Conservation (phyloP, 2,888 invertebrate genomes). For the Lasioglossum oenotherae region DNA sequence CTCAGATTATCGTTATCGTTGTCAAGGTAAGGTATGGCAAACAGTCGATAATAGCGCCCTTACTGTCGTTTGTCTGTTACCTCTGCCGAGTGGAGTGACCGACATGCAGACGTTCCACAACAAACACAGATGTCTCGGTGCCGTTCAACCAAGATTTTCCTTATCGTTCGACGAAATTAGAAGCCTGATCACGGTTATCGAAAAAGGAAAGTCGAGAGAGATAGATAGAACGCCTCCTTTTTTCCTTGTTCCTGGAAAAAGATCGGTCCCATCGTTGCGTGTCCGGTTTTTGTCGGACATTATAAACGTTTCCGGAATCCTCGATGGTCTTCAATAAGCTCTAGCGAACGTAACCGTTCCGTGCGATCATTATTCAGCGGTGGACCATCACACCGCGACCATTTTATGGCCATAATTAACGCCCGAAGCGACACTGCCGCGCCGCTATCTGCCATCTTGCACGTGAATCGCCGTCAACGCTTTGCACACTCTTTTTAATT, state of each 20-base stretch:
- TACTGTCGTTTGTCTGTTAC: conserved; percentile 19
- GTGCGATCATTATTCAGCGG: conserved; percentile 63
- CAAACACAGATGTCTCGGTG: conserved; percentile 66
- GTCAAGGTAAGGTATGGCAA: conserved; percentile 52
- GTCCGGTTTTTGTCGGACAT: conserved; percentile 36
- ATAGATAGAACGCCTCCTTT: neutral
- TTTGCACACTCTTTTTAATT: conserved; percentile 29
- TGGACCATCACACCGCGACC: conserved; percentile 31
- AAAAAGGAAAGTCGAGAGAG: conserved; percentile 12
- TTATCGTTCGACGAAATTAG: conserved; percentile 56
- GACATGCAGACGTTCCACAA: conserved; percentile 36
- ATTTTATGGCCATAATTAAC: conserved; percentile 64
- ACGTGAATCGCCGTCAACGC: conserved; percentile 25
- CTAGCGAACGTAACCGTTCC: conserved; percentile 29
- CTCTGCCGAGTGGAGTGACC: conserved; percentile 16
- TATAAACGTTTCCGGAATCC: conserved; percentile 32
- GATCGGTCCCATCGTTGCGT: conserved; percentile 23
- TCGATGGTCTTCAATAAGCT: conserved; percentile 42
- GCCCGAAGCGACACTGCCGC: conserved; percentile 20
- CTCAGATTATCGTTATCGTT: conserved; percentile 61
- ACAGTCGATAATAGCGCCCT: conserved; percentile 57
- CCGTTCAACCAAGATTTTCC: conserved; percentile 40
- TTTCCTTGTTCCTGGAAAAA: conserved; percentile 34
- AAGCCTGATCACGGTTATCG: conserved; percentile 41
- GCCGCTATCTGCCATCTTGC: conserved; percentile 53